Evolutionary conservation across 2,113 vertebrate genomes (phyloP).

Genomic region (Onychostruthus taczanowskii): DNA sequence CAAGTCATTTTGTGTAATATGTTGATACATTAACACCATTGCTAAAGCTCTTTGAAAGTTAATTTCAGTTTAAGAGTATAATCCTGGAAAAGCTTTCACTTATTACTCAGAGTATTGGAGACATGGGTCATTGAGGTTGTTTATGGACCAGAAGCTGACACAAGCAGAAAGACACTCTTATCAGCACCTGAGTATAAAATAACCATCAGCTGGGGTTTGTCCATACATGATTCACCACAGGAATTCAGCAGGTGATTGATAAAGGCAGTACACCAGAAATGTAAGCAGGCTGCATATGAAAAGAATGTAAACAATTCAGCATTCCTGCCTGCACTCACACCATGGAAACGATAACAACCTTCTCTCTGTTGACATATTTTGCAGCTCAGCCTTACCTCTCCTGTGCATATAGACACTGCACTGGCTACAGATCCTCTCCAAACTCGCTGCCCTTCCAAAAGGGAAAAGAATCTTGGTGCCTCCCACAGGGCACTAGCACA

Average conservation of each 20-base stretch:
- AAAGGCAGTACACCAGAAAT: slow-evolving; percentile 15
- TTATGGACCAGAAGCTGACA: background rate
- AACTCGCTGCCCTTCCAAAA: background rate
- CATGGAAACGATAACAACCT: background rate
- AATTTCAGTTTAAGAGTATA: slow-evolving; percentile 15
- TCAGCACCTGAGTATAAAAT: slow-evolving; percentile 5
- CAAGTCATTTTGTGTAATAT: background rate
- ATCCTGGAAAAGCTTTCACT: slow-evolving; percentile 6
- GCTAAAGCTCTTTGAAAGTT: background rate
- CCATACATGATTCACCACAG: background rate
- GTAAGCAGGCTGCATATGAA: background rate
- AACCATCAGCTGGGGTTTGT: background rate
- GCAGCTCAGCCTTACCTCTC: background rate
- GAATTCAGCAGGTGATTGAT: slow-evolving; percentile 41
- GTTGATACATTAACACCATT: background rate
- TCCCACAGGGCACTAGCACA: background rate
- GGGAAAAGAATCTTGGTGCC: background rate
- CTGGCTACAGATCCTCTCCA: background rate
- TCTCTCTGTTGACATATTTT: slow-evolving; percentile 6
- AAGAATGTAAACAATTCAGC: slow-evolving; percentile 48
- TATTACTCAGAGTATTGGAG: background rate
- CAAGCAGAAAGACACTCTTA: slow-evolving; percentile 6
- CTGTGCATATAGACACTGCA: background rate
- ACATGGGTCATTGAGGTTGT: slow-evolving; percentile 14
- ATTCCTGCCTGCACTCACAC: slow-evolving; percentile 19